Percentiles rank a stretch among this genome's conserved stretches.
Conservation (phyloP, 2,797 vertebrate genomes). For the Lateolabrax maculatus region DNA sequence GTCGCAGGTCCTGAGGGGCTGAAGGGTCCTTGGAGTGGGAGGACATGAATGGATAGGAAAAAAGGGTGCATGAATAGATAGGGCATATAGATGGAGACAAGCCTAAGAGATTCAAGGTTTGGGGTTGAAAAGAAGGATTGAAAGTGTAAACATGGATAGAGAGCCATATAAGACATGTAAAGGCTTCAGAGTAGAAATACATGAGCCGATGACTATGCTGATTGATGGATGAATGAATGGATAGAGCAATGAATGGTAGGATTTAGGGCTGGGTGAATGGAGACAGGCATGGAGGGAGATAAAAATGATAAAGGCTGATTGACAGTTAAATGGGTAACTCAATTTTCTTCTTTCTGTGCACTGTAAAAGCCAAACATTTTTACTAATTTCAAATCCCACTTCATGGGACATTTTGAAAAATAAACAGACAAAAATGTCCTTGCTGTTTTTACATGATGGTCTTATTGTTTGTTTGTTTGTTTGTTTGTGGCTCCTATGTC, state of each 20-base stretch:
- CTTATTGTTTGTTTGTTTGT: conserved; percentile 31
- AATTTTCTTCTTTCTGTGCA: background rate
- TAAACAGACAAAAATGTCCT: conserved; percentile 11
- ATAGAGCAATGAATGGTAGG: conserved; percentile 14
- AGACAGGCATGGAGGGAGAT: conserved; percentile 5
- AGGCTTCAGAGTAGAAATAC: background rate
- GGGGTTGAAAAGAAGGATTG: background rate
- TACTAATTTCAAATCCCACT: conserved; percentile 25
- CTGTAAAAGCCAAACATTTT: conserved; percentile 17
- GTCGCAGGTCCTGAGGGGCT: conserved; percentile 21
- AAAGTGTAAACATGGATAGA: conserved; percentile 13
- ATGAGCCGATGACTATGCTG: background rate
- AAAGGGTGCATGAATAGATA: background rate
- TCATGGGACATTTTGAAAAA: conserved; percentile 22
- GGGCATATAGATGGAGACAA: conserved; percentile 1
- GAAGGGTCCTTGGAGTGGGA: conserved; percentile 28
- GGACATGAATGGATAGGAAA: conserved; percentile 22
- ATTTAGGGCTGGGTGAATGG: conserved; percentile 22
- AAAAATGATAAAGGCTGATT: conserved; percentile 37
- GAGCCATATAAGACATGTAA: background rate
- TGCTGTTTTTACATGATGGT: conserved; percentile 18
- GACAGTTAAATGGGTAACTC: conserved; percentile 35
- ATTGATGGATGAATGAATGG: conserved; percentile 35
- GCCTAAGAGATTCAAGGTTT: background rate
- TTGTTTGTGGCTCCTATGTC: conserved; percentile 12